Percentiles rank a stretch among this genome's conserved stretches.
These are phyloP conservation scores for Myotis yumanensis DNA, from an alignment of 2,113 vertebrate genomes.

Conservation along the genomic window DNA sequence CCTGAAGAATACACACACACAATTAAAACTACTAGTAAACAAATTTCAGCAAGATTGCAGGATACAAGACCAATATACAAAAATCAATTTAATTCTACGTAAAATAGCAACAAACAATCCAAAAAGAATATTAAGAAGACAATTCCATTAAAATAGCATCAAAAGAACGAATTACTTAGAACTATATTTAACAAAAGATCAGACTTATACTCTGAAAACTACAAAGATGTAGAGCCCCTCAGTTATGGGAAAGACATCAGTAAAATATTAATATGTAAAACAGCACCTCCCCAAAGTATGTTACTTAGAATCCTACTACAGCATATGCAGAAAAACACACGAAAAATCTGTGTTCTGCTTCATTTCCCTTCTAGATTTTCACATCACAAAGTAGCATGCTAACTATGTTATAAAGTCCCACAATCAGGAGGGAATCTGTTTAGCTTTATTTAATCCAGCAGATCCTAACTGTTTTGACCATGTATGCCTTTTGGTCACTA, in stretches of 20 bases:
- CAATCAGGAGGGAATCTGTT: not conserved
- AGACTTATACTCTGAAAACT: not conserved
- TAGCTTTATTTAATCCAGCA: not conserved
- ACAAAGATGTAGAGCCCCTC: not conserved
- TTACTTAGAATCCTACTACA: not conserved
- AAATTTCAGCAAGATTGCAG: not conserved
- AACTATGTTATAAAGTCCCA: not conserved
- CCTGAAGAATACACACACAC: not conserved
- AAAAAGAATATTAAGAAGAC: not conserved
- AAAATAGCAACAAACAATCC: not conserved
- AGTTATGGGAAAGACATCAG: not conserved
- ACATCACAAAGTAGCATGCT: not conserved
- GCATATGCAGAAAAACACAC: not conserved
- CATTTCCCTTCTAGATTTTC: not conserved
- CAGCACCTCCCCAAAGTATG: not conserved
- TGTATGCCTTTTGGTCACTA: not conserved
- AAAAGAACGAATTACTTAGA: not conserved
- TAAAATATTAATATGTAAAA: not conserved
- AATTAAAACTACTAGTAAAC: not conserved
- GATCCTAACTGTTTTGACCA: not conserved
- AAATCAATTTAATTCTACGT: not conserved
- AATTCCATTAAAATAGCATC: not conserved
- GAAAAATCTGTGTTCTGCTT: not conserved
- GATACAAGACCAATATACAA: not conserved
- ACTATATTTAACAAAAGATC: not conserved